These are phyloP conservation scores for Mnemiopsis leidyi DNA, from an alignment of 37 sponge, comb jelly and placozoan genomes.

Conservation along the genomic window DNA sequence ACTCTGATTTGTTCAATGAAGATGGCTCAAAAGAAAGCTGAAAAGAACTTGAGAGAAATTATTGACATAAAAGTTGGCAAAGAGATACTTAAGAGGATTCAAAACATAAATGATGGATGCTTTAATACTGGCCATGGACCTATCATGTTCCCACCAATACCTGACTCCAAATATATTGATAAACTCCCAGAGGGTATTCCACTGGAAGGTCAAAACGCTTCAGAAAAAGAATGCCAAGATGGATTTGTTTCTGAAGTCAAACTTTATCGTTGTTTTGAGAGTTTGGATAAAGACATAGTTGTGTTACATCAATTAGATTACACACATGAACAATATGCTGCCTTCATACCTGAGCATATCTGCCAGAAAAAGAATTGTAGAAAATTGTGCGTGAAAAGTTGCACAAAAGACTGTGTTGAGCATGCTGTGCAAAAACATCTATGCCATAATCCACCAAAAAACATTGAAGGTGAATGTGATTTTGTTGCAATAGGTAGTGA, in stretches of 20 bases:
- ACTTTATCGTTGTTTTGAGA: neutral
- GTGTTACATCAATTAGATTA: neutral
- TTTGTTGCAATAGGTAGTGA: neutral
- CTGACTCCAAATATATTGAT: neutral
- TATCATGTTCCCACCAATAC: neutral
- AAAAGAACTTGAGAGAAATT: neutral
- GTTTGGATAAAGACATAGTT: neutral
- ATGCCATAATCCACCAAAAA: neutral
- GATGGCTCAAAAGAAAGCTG: too few species aligned
- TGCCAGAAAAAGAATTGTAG: neutral
- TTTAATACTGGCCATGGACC: too few species aligned
- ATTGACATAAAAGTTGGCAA: neutral
- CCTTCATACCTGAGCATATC: neutral
- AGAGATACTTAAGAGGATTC: neutral
- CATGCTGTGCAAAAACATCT: neutral
- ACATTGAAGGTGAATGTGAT: neutral
- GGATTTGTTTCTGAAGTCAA: neutral
- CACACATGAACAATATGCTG: neutral
- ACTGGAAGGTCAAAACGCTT: neutral
- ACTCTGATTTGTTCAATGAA: too few species aligned
- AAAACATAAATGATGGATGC: too few species aligned
- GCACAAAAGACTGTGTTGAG: neutral
- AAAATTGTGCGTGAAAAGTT: neutral
- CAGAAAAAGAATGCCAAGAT: neutral
- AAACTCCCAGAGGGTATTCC: neutral